Percentiles rank a stretch among this genome's conserved stretches.
These are phyloP conservation scores for Tapirus indicus DNA, from an alignment of 2,797 vertebrate species.

Conservation along the genomic window DNA sequence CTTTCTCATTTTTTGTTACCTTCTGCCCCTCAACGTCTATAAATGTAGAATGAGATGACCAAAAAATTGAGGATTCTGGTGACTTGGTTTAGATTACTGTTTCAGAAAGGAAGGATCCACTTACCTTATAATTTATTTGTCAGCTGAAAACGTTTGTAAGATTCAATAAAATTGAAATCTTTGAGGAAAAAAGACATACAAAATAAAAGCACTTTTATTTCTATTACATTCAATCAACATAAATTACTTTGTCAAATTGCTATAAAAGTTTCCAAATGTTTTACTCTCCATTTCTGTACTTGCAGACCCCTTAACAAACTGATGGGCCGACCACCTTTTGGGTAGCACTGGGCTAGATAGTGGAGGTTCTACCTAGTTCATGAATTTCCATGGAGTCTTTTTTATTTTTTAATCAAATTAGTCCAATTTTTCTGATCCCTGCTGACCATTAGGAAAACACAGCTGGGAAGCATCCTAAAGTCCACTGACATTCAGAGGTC, in stretches of 20 bases:
- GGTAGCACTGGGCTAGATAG: neutral
- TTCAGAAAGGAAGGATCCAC: neutral
- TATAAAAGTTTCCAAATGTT: neutral
- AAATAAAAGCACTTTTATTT: neutral
- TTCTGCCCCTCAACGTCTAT: neutral
- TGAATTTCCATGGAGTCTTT: neutral
- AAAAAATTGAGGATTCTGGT: neutral
- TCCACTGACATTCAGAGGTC: neutral
- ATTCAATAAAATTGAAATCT: conserved; percentile 29
- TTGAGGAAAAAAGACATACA: neutral
- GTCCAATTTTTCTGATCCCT: neutral
- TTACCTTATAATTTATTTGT: neutral
- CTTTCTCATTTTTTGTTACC: neutral
- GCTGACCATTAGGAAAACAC: neutral
- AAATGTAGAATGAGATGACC: neutral
- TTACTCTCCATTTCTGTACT: neutral
- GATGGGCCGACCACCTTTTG: neutral
- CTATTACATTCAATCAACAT: neutral
- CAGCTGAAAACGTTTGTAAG: neutral
- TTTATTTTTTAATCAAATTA: neutral
- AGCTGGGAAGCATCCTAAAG: neutral
- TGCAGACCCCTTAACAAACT: neutral
- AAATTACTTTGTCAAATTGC: neutral
- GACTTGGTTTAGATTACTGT: neutral
- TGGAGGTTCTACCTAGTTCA: neutral